A percentile compares a stretch with the other conserved stretches of the same genome.
Evolutionary conservation across 1,140 invertebrate species (phyloP).

Genomic region (Mactra quadrangularis): DNA sequence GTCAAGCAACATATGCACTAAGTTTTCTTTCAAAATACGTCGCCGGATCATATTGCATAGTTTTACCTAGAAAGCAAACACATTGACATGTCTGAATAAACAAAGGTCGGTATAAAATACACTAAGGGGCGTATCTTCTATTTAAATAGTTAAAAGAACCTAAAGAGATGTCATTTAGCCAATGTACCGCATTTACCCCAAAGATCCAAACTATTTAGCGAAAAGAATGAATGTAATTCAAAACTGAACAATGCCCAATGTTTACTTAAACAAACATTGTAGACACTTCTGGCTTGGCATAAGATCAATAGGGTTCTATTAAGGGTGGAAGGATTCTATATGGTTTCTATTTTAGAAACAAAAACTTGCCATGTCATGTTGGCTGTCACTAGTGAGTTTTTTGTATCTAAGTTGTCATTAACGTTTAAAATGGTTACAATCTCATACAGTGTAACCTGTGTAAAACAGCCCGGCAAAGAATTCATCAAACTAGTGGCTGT

Average conservation of each 20-base stretch:
- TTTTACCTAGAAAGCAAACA: neutral
- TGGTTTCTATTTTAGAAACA: neutral
- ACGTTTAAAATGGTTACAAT: neutral
- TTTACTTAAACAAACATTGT: slow-evolving; percentile 29
- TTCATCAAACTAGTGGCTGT: too few relatives aligned
- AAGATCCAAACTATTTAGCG: neutral
- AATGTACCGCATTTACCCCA: slow-evolving; percentile 31
- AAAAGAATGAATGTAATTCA: slow-evolving; percentile 3
- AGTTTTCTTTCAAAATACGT: too few relatives aligned
- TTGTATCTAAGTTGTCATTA: neutral
- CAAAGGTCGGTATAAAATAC: neutral
- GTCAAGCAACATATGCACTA: too few relatives aligned
- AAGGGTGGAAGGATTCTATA: neutral
- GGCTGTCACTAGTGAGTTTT: neutral
- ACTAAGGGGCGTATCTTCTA: neutral
- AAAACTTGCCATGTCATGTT: neutral
- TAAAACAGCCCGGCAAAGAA: neutral
- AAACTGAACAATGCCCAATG: slow-evolving; percentile 9
- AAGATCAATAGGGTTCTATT: neutral
- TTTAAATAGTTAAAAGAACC: slow-evolving; percentile 19
- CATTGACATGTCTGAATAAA: slow-evolving; percentile 4
- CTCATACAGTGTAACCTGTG: neutral
- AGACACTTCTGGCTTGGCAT: slow-evolving; percentile 10
- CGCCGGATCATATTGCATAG: too few relatives aligned
- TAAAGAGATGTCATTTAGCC: slow-evolving; percentile 9